These are phyloP conservation scores for Himalopsyche tibetana DNA, from an alignment of 2,888 invertebrate genomes.

Conservation along the genomic window DNA sequence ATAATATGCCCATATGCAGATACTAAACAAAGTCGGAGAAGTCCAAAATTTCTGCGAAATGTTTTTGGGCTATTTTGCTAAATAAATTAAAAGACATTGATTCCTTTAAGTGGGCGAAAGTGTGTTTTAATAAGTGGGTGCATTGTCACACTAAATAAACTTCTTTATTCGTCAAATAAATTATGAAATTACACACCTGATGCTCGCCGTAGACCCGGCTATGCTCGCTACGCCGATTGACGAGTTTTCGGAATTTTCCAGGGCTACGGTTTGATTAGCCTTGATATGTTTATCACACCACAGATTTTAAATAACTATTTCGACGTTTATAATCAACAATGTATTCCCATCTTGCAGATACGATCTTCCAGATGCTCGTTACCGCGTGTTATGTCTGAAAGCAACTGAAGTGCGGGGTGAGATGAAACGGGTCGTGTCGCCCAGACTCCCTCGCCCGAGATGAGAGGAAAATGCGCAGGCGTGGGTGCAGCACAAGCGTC, in stretches of 20 bases:
- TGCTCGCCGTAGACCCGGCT: constrained; percentile 63
- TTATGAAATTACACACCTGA: constrained; percentile 56
- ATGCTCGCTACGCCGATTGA: constrained; percentile 60
- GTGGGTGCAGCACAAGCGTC: constrained; percentile 51
- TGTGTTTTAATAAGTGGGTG: background rate
- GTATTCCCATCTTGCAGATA: constrained; percentile 8
- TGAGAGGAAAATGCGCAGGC: constrained; percentile 49
- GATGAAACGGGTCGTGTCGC: constrained; percentile 4
- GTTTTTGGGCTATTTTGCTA: background rate
- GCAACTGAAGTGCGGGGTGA: constrained; percentile 19
- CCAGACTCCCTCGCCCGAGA: constrained; percentile 48
- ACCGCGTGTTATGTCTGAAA: constrained; percentile 32
- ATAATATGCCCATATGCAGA: background rate
- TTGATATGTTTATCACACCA: constrained; percentile 50
- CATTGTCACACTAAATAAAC: background rate
- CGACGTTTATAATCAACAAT: background rate
- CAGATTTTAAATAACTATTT: constrained; percentile 26
- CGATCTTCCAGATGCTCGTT: constrained; percentile 15
- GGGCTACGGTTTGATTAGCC: constrained; percentile 35
- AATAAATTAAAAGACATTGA: background rate
- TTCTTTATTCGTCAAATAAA: background rate
- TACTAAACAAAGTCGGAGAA: background rate
- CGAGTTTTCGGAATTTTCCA: constrained; percentile 61
- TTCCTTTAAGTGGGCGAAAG: background rate
- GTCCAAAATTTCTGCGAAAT: background rate